Base-by-base conservation (phyloP, 2,797 vertebrate genomes). In the Pseudocheirus occidentalis region DNA sequence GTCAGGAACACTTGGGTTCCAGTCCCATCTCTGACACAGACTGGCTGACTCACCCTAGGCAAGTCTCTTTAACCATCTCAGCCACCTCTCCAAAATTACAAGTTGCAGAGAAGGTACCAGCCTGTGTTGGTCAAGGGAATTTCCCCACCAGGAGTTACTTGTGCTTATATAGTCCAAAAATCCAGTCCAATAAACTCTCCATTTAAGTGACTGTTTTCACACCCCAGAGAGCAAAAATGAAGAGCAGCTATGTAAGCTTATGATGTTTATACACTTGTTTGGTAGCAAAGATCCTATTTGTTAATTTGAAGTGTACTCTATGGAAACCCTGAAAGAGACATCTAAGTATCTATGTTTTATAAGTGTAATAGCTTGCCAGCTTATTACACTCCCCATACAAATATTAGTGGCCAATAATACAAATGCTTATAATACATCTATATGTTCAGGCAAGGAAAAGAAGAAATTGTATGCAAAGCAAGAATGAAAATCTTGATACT, bases 131-230 rank as follows among this genome's bases (percentile, higher is more conserved):
- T 73, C 21, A n/a, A 73, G 5, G 18, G 16, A 40, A 40, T 28
- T 87, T 27, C 24, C 53, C 10, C 34, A 40, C 62, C 62, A 40
- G 62, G 34, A 73, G 13, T 73, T 73, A 5, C 31, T 16, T 73
- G 1, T n/a, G 14, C n/a, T 40, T 1, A 46, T 50, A 31, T 3
- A 87, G 10, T 46, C n/a, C 10, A 46, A 50, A 46, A 46, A 87
- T 1, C 50, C 21, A 28, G 50, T 3, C 40, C 9, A 58, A 46
- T 40, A 87, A 87, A 9, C 24, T 87, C 13, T 90, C 28, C 90
- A 16, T 55, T 92, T 18, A 94, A 93, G n/a, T 29, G 55, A n/a
- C 62, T 53, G 52, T 92, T 93, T 95, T 55, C 94, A 55, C 73
- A 94, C 6, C 24, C 31, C 7, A 55, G 62, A 94, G 87, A 93